These are phyloP conservation scores for Hyaena hyaena DNA, from an alignment of 2,113 vertebrate species.

Conservation along the genomic window DNA sequence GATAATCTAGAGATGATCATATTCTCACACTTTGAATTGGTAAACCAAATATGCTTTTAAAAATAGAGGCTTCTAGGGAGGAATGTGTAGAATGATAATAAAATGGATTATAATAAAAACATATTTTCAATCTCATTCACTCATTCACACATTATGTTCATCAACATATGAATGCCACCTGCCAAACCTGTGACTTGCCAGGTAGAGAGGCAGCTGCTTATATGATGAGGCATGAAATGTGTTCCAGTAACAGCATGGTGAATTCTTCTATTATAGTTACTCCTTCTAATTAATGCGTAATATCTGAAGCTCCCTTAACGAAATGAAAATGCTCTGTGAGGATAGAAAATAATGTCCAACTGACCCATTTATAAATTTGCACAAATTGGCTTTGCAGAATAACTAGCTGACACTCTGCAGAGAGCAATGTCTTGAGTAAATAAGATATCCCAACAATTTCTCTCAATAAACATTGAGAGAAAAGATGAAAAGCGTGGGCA, in stretches of 20 bases:
- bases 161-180: background rate
- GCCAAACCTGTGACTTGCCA: background rate
- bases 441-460: background rate
- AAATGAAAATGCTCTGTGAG: background rate
- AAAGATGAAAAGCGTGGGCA: background rate
- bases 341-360: background rate
- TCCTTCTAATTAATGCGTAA: background rate
- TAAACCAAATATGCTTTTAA: background rate
- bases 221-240: background rate
- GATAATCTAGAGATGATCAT: background rate
- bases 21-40: background rate
- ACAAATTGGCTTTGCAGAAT: background rate
- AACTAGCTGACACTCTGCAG: background rate
- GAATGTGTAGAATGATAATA: background rate
- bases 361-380: background rate
- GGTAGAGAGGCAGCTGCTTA: background rate
- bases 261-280: background rate
- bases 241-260: background rate
- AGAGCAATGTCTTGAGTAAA: background rate
- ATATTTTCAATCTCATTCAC: background rate
- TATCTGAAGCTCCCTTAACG: background rate
- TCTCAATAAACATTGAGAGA: background rate
- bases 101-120: background rate
- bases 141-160: background rate
- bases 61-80: background rate